A percentile compares a stretch with the other conserved stretches of the same genome.
Conservation (phyloP, 2,888 invertebrate species). For the Diadegma fenestrale region DNA sequence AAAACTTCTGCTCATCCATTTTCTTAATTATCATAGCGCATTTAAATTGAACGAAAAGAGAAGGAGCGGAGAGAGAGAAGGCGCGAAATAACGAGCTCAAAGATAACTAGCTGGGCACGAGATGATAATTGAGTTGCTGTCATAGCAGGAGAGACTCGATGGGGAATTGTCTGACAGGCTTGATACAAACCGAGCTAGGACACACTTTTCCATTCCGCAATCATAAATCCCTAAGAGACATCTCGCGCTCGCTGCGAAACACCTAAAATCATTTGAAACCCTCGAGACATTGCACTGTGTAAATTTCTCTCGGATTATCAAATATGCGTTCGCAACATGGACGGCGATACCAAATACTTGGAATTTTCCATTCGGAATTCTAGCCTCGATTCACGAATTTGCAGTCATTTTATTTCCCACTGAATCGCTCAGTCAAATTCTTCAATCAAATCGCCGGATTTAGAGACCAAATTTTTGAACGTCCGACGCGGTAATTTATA, state of each 20-base stretch:
- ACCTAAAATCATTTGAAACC: constrained; percentile 7
- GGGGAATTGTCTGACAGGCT: constrained; percentile 31
- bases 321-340: neutral
- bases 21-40: neutral
- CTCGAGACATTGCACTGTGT: neutral
- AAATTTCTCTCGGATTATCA: neutral
- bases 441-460: neutral
- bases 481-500: neutral
- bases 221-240: constrained; percentile 9
- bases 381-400: neutral
- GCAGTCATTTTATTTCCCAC: neutral
- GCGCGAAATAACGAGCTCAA: neutral
- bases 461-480: neutral
- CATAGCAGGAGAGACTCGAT: constrained; percentile 7
- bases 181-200: constrained; percentile 2
- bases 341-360: neutral
- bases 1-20: neutral
- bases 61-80: neutral
- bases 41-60: neutral
- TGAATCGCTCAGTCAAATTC: neutral
- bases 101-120: constrained; percentile 3
- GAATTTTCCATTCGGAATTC: neutral
- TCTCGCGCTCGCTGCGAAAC: neutral
- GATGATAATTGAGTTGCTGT: constrained; percentile 35
- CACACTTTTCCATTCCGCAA: constrained; percentile 20